These are phyloP conservation scores for Scaptomyza montana DNA, from an alignment of 1,140 invertebrate genomes.

Conservation along the genomic window DNA sequence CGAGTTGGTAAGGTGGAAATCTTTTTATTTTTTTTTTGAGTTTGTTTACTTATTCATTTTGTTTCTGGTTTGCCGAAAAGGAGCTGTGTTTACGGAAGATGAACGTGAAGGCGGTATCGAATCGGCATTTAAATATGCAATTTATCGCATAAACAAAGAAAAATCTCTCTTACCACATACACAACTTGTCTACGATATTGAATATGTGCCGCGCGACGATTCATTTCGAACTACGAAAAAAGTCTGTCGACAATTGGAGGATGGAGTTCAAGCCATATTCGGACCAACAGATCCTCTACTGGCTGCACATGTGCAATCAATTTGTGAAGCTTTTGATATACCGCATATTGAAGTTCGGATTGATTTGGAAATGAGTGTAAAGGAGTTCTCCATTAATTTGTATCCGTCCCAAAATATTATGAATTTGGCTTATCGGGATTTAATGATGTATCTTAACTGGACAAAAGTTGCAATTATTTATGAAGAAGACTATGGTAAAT, in stretches of 20 bases:
- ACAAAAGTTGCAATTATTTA: slow-evolving; percentile 96
- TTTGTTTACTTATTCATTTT: background rate
- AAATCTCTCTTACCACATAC: slow-evolving; percentile 91
- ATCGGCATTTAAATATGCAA: slow-evolving; percentile 96
- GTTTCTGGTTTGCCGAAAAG: slow-evolving; percentile 81
- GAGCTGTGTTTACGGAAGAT: slow-evolving; percentile 96
- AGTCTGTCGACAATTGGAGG: slow-evolving; percentile 94
- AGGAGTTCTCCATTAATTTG: slow-evolving; percentile 95
- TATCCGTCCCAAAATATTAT: slow-evolving; percentile 93
- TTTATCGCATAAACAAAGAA: slow-evolving; percentile 96
- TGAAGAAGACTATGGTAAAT: slow-evolving; percentile 86
- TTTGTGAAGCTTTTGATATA: slow-evolving; percentile 94
- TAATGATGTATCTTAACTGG: slow-evolving; percentile 96
- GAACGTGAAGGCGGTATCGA: slow-evolving; percentile 93
- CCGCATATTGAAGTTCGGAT: slow-evolving; percentile 93
- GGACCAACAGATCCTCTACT: slow-evolving; percentile 93
- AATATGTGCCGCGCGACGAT: slow-evolving; percentile 94
- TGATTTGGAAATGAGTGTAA: slow-evolving; percentile 87
- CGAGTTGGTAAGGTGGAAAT: slow-evolving; percentile 50
- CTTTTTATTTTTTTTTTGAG: background rate
- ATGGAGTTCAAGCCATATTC: slow-evolving; percentile 94
- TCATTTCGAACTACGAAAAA: slow-evolving; percentile 96
- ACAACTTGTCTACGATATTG: slow-evolving; percentile 94
- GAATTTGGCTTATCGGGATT: slow-evolving; percentile 93
- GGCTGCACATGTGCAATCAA: slow-evolving; percentile 93